These are phyloP conservation scores for Heliopora coerulea DNA, from an alignment of 92 coral and sea anemone species.

Conservation along the genomic window DNA sequence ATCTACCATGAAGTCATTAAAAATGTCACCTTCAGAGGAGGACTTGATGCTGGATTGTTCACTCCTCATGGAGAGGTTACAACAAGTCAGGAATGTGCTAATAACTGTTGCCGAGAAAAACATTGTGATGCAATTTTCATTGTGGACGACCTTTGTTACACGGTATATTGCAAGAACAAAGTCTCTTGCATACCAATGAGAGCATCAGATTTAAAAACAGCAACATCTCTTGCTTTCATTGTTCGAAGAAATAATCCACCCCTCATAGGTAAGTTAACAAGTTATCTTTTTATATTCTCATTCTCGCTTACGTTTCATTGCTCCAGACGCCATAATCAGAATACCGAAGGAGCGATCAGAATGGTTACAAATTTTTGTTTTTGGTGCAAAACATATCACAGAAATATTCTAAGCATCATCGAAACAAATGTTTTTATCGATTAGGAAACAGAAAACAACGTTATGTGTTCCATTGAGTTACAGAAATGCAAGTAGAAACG, in stretches of 20 bases:
- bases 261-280: conserved; percentile 61
- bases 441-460: too few relatives aligned
- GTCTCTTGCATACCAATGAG: conserved; percentile 57
- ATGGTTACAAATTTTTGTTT: too few relatives aligned
- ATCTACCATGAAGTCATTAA: conserved; percentile 72
- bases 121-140: conserved; percentile 86
- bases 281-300: too few relatives aligned
- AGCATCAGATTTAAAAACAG: background rate
- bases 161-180: conserved; percentile 69
- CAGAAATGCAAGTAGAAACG: too few relatives aligned
- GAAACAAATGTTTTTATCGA: too few relatives aligned
- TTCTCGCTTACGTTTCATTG: too few relatives aligned
- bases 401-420: too few relatives aligned
- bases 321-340: too few relatives aligned
- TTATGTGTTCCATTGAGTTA: too few relatives aligned
- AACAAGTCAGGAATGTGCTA: conserved; percentile 75
- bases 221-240: conserved; percentile 64
- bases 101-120: conserved; percentile 88
- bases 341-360: too few relatives aligned
- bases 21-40: conserved; percentile 85
- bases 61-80: conserved; percentile 72
- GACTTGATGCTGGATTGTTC: conserved; percentile 89
- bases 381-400: too few relatives aligned
- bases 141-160: conserved; percentile 87
- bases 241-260: conserved; percentile 72